These are phyloP conservation scores for Thinocorus orbignyianus DNA, from an alignment of 2,113 vertebrate genomes.

Conservation along the genomic window DNA sequence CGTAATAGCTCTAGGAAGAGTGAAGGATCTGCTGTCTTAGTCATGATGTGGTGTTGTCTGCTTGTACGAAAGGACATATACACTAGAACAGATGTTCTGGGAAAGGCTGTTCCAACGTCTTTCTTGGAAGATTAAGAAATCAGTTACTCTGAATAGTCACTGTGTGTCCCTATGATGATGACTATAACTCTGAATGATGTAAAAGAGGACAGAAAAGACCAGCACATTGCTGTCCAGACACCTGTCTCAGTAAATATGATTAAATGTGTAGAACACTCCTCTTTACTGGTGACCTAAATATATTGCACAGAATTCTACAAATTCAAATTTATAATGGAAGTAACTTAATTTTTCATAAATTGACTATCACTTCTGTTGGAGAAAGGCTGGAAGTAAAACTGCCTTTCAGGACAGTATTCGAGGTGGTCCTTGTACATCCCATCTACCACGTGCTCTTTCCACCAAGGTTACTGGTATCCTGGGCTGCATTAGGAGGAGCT, in stretches of 20 bases:
- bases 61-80: neutral
- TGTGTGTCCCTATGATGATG: neutral
- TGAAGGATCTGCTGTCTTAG: neutral
- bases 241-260: neutral
- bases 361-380: neutral
- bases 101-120: neutral
- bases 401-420: no score
- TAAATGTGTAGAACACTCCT: neutral
- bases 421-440: no score
- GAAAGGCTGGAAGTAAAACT: no score
- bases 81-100: neutral
- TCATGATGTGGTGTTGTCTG: neutral
- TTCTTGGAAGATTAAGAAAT: neutral
- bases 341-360: neutral
- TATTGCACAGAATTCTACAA: neutral
- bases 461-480: neutral
- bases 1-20: neutral
- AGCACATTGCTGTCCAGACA: neutral
- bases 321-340: neutral
- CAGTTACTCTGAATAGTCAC: neutral
- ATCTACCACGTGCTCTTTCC: accelerated
- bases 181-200: neutral
- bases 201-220: neutral
- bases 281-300: neutral
- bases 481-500: neutral